phyloP scores from a whole-genome alignment of 2,797 vertebrate genomes.

The Chloroceryle inda region DNA sequence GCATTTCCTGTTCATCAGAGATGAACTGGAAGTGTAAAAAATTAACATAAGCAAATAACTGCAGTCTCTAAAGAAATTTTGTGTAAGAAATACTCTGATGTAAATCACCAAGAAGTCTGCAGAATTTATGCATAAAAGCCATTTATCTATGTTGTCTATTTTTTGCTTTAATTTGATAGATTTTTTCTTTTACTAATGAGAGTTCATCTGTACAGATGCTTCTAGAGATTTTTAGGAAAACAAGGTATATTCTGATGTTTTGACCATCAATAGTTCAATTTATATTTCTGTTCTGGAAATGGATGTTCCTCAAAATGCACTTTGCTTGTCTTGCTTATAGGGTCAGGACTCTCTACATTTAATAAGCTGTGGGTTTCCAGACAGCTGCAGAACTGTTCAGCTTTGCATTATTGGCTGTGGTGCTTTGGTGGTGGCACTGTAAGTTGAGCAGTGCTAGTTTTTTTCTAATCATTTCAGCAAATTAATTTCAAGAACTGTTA shows the following conservation, averaged over 20 bases:
- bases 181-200: neutral
- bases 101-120: neutral
- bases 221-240: neutral
- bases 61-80: neutral
- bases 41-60: neutral
- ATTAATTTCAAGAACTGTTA: neutral
- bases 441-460: neutral
- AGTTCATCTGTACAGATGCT: rapidly evolving
- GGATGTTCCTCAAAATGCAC: neutral
- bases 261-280: neutral
- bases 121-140: neutral
- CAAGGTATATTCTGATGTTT: neutral
- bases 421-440: neutral
- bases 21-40: neutral
- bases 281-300: neutral
- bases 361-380: neutral
- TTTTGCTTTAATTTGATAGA: neutral
- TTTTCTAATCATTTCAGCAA: neutral
- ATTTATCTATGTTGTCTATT: neutral
- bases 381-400: neutral
- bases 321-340: neutral
- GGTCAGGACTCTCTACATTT: neutral
- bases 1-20: neutral
- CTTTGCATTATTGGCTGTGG: neutral
- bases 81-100: neutral